phyloP scores from a whole-genome alignment of 1,140 invertebrate genomes.

The Apis florea region DNA sequence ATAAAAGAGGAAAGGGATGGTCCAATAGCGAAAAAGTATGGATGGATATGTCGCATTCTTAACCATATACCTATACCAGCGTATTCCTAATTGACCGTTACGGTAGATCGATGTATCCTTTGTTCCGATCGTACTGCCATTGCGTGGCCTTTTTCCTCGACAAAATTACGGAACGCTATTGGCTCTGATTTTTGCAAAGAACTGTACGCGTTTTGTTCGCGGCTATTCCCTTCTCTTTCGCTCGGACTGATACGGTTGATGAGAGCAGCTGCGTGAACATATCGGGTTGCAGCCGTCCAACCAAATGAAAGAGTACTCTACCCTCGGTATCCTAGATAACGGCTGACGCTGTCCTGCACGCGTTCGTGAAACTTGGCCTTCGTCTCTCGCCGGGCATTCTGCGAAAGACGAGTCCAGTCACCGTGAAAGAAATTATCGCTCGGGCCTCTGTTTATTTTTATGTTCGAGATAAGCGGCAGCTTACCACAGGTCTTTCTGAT shows the following conservation, averaged over 20 bases:
- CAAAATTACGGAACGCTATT: conserved; percentile 41
- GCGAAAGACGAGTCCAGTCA: neutral
- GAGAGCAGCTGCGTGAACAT: conserved; percentile 37
- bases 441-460: neutral
- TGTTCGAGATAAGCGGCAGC: conserved; percentile 1
- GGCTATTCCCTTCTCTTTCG: neutral
- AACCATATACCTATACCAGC: neutral
- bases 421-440: conserved; percentile 38
- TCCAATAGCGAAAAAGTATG: neutral
- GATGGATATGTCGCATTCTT: neutral
- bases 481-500: neutral
- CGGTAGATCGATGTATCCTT: conserved; percentile 22
- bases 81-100: conserved; percentile 28
- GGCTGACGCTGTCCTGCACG: conserved; percentile 32
- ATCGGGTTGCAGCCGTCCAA: conserved; percentile 26
- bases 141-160: conserved; percentile 11
- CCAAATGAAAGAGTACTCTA: conserved; percentile 39
- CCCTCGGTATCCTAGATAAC: conserved; percentile 26
- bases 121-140: neutral
- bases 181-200: conserved; percentile 43
- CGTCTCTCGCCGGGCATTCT: neutral
- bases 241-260: conserved; percentile 42
- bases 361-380: conserved; percentile 5
- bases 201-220: conserved; percentile 34
- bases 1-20: neutral